Conservation (phyloP, 2,113 vertebrate genomes). For the Semnornis frantzii region DNA sequence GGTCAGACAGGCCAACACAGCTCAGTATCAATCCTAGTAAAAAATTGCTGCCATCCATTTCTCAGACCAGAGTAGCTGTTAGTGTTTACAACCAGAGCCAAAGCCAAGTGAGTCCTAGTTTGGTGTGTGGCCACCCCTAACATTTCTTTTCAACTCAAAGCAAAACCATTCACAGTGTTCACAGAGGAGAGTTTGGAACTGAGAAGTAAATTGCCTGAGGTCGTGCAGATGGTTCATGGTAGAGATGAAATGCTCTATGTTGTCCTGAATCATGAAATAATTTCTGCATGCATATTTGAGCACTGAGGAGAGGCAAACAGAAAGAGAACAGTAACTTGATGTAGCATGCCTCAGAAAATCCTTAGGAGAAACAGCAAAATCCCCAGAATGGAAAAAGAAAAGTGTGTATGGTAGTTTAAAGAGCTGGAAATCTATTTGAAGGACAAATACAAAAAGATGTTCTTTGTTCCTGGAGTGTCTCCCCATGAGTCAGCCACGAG, state of each 20-base stretch:
- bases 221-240: not conserved
- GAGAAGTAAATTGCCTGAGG: not conserved
- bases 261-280: slow-evolving; percentile 8
- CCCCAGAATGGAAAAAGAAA: not conserved
- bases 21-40: not conserved
- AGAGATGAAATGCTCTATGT: not conserved
- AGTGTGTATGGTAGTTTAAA: not conserved
- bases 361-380: not conserved
- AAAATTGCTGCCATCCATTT: not conserved
- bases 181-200: not conserved
- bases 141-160: not conserved
- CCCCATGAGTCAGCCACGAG: not conserved
- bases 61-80: not conserved
- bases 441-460: not conserved
- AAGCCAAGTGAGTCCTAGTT: not conserved
- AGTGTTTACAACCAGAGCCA: not conserved
- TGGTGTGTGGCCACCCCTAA: not conserved
- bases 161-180: not conserved
- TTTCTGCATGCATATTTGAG: not conserved
- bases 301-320: not conserved
- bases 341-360: not conserved
- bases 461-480: not conserved
- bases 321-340: not conserved
- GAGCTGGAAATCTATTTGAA: not conserved
- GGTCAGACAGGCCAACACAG: not conserved